Evolutionary conservation across 2,797 vertebrate genomes (phyloP).

Genomic region (Semotilus atromaculatus): DNA sequence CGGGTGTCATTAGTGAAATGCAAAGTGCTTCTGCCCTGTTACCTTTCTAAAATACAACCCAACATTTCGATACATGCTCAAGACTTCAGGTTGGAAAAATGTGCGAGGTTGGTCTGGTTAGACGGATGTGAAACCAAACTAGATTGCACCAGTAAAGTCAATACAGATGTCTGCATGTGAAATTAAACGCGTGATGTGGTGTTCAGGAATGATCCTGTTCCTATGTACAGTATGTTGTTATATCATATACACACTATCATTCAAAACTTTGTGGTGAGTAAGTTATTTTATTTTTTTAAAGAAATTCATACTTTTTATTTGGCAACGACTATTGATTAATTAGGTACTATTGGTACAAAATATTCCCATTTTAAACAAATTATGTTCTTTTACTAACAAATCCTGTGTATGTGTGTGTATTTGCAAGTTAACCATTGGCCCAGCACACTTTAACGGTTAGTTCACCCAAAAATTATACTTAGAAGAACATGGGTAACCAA

Average conservation of each 20-base stretch:
- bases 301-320: neutral
- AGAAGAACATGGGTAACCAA: no score
- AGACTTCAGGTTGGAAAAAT: neutral
- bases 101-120: neutral
- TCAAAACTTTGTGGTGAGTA: neutral
- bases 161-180: neutral
- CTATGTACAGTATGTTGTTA: neutral
- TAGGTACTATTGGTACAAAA: no score
- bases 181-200: neutral
- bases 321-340: no score
- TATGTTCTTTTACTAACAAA: neutral
- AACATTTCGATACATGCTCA: neutral
- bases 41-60: slow-evolving; percentile 39
- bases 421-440: no score
- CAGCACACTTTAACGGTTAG: no score
- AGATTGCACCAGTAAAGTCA: neutral
- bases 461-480: no score
- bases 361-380: neutral
- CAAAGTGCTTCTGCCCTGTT: slow-evolving; percentile 39
- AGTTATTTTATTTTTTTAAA: no score
- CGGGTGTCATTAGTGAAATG: slow-evolving; percentile 66
- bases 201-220: no score
- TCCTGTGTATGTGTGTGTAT: no score
- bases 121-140: neutral
- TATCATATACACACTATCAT: neutral